Conservation (phyloP, 2,888 invertebrate genomes). For the Arctia plantaginis region DNA sequence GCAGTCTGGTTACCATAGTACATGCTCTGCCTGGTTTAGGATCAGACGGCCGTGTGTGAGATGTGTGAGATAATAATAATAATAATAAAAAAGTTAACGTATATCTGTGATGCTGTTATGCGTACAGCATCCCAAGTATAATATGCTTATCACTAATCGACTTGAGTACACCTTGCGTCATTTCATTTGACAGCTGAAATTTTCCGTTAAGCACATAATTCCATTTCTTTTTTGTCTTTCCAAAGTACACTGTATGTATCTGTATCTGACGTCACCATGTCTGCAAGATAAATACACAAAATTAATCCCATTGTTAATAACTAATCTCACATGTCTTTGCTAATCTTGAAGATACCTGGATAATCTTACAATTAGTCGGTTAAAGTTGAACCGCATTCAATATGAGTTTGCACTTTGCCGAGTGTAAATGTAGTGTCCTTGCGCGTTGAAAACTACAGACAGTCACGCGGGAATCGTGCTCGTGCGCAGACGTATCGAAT, state of each 20-base stretch:
- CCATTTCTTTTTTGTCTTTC: conserved; percentile 7
- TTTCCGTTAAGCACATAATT: not conserved
- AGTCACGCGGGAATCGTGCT: conserved; percentile 49
- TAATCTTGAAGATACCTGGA: conserved; percentile 31
- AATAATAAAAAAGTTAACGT: not conserved
- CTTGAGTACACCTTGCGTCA: not conserved
- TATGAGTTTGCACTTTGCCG: conserved; percentile 31
- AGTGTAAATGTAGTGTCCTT: conserved; percentile 46
- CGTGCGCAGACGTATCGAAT: conserved; percentile 30
- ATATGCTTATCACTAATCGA: not conserved
- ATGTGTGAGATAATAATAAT: no score
- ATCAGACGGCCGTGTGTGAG: no score
- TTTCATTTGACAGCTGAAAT: conserved; percentile 5
- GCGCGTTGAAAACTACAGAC: conserved; percentile 37
- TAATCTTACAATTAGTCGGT: conserved; percentile 34
- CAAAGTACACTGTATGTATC: conserved; percentile 5
- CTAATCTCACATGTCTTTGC: conserved; percentile 1
- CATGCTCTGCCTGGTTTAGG: no score
- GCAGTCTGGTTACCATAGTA: no score
- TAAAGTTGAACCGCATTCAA: conserved; percentile 24
- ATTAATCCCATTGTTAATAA: not conserved
- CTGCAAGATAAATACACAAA: conserved; percentile 12
- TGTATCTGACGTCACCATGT: conserved; percentile 12
- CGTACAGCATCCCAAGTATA: not conserved
- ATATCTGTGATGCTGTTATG: not conserved